Evolutionary conservation across 2,888 invertebrate genomes (phyloP).

Genomic region (Disparrhopalites patrizii): DNA sequence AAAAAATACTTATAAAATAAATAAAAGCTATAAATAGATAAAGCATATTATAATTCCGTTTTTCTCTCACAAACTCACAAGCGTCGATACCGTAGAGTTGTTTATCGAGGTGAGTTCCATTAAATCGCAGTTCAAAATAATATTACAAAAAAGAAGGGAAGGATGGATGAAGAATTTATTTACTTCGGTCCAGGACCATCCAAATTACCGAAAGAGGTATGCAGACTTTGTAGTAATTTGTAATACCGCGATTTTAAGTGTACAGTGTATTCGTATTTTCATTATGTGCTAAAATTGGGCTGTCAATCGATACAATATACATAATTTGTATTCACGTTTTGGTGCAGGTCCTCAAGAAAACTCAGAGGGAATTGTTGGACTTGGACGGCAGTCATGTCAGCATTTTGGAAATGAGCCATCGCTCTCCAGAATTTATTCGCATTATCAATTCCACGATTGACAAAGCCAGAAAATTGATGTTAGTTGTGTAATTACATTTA

Average conservation of each 20-base stretch:
- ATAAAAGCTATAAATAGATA: too few species aligned
- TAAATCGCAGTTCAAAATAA: too few species aligned
- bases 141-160: too few species aligned
- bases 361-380: slow-evolving; percentile 74
- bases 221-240: not conserved
- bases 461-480: slow-evolving; percentile 64
- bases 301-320: not conserved
- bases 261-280: slow-evolving; percentile 44
- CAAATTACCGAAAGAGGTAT: slow-evolving; percentile 85
- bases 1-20: too few species aligned
- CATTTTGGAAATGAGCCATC: slow-evolving; percentile 91
- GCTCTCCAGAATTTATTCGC: slow-evolving; percentile 76
- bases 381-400: slow-evolving; percentile 79
- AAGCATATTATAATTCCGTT: too few species aligned
- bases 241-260: not conserved
- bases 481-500: slow-evolving; percentile 55
- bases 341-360: slow-evolving; percentile 74
- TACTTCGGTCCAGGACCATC: slow-evolving; percentile 95
- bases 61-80: too few species aligned
- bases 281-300: too few species aligned
- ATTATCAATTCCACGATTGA: slow-evolving; percentile 67
- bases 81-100: too few species aligned
- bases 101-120: too few species aligned
- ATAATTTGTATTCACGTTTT: slow-evolving; percentile 16
- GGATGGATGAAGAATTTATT: slow-evolving; percentile 53